A percentile compares a stretch with the other conserved stretches of the same genome.
Conservation (phyloP, 2,888 invertebrate species). For the Lycia hirtaria region DNA sequence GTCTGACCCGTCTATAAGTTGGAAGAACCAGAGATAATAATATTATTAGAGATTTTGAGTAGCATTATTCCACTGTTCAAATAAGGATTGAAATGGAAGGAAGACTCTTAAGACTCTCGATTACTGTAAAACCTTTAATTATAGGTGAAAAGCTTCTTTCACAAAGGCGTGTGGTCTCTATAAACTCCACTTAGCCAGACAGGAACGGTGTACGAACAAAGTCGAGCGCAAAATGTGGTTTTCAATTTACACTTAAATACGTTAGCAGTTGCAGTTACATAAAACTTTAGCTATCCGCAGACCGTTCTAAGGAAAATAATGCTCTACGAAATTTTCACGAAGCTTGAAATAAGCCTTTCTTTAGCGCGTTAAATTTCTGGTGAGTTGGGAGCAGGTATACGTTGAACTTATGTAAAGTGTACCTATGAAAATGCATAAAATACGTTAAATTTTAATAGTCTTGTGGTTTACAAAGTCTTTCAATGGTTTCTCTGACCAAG, state of each 20-base stretch:
- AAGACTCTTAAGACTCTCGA: background rate
- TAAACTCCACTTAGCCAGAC: constrained; percentile 11
- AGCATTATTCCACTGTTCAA: background rate
- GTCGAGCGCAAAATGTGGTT: constrained; percentile 21
- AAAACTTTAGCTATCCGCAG: constrained; percentile 23
- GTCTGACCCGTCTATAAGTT: too few species aligned
- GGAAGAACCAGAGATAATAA: too few species aligned
- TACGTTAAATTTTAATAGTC: background rate
- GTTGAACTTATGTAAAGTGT: background rate
- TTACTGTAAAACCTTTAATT: constrained; percentile 1
- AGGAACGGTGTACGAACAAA: constrained; percentile 8
- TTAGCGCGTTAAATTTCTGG: background rate
- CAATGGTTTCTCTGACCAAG: background rate
- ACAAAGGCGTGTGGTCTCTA: constrained; percentile 3
- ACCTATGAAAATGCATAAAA: background rate
- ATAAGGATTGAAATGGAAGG: background rate
- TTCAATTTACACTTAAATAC: constrained; percentile 26
- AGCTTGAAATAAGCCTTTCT: constrained; percentile 9
- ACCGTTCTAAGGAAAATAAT: constrained; percentile 18
- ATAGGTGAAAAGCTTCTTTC: constrained; percentile 8
- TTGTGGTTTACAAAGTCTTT: background rate
- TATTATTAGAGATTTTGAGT: too few species aligned
- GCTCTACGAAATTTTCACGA: constrained; percentile 4
- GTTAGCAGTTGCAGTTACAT: constrained; percentile 24
- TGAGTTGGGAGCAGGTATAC: background rate